These are phyloP conservation scores for Danio aesculapii DNA, from an alignment of 2,797 vertebrate genomes.

Conservation along the genomic window DNA sequence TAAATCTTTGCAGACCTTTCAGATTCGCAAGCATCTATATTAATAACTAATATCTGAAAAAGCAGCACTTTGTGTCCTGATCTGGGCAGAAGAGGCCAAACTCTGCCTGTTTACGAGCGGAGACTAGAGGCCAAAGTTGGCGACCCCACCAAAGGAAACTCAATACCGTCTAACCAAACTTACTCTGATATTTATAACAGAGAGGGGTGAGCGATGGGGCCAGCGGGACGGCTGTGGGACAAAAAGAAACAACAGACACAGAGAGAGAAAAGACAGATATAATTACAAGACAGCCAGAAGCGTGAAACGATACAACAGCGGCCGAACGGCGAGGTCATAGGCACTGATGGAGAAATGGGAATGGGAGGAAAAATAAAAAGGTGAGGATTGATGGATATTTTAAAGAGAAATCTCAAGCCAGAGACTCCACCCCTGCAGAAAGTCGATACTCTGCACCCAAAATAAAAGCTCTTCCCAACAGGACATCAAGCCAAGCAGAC, in stretches of 20 bases:
- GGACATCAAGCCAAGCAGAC: conserved; percentile 73
- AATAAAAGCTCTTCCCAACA: conserved; percentile 79
- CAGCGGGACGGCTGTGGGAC: conserved; percentile 47
- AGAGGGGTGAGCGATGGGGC: conserved; percentile 55
- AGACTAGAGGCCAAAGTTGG: conserved; percentile 69
- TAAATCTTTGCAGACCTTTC: no score
- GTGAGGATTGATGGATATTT: not conserved
- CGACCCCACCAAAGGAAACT: conserved; percentile 70
- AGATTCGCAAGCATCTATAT: no score
- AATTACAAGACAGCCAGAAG: conserved; percentile 17
- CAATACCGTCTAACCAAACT: conserved; percentile 69
- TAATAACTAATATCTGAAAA: no score
- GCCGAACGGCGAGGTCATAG: not conserved
- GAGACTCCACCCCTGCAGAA: conserved; percentile 70
- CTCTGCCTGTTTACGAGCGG: conserved; percentile 76
- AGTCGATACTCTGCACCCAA: conserved; percentile 77
- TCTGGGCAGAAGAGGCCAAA: conserved; percentile 60
- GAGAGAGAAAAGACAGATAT: conserved; percentile 55
- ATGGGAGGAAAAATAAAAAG: conserved; percentile 25
- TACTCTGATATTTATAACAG: conserved; percentile 79
- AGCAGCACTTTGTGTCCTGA: no score
- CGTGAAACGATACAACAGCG: not conserved
- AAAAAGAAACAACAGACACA: conserved; percentile 41
- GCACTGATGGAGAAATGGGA: conserved; percentile 23
- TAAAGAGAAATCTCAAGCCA: conserved; percentile 20